Evolutionary conservation across 2,888 invertebrate species (phyloP).

Genomic region (Notocelia uddmanniana): DNA sequence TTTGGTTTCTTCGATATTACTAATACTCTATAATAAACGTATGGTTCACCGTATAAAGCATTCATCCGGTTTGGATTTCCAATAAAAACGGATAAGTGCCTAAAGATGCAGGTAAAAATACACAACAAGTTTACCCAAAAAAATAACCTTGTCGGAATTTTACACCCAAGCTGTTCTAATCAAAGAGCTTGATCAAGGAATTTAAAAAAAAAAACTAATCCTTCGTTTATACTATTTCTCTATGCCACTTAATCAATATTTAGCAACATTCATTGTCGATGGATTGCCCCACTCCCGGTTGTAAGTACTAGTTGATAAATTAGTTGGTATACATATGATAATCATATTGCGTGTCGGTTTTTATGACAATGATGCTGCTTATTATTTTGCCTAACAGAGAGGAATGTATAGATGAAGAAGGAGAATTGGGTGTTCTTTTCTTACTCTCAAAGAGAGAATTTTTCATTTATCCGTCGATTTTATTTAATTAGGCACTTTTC

Average conservation of each 20-base stretch:
- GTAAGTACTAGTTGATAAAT: not conserved
- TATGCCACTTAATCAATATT: not conserved
- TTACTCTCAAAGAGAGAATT: not conserved
- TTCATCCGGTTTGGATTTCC: slow-evolving; percentile 12
- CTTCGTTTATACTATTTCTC: not conserved
- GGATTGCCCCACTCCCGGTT: not conserved
- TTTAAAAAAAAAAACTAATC: not conserved
- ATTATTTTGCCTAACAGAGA: not conserved
- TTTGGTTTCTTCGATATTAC: slow-evolving; percentile 10
- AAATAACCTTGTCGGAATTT: slow-evolving; percentile 8
- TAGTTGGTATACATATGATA: not conserved
- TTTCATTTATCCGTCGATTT: not conserved
- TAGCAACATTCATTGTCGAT: not conserved
- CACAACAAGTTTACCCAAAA: not conserved
- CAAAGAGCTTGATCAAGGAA: not conserved
- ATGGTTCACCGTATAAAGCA: not conserved
- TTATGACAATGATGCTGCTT: not conserved
- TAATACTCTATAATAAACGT: not conserved
- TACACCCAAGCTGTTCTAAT: not conserved
- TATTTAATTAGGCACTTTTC: not conserved
- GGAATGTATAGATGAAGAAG: not conserved
- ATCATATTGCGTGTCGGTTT: not conserved
- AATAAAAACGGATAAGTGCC: slow-evolving; percentile 12
- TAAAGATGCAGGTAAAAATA: slow-evolving; percentile 27
- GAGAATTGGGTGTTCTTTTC: not conserved